phyloP scores from a whole-genome alignment of 2,888 invertebrate species.

The Baronia brevicornis region DNA sequence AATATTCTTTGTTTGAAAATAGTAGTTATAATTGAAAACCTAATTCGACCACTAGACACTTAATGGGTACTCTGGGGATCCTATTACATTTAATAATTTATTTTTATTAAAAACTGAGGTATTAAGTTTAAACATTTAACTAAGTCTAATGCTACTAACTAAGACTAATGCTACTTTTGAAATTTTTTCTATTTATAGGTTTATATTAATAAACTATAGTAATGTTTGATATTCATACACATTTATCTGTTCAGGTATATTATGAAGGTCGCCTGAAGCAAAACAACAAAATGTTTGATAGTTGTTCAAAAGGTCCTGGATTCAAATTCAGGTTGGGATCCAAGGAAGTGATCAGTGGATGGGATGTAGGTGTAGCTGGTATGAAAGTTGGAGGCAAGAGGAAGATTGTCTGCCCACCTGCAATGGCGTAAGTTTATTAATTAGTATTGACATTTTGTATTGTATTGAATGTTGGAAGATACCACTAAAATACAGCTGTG shows the following conservation, averaged over 20 bases:
- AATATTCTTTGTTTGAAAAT: too few species aligned
- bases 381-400: slow-evolving; percentile 97
- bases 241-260: slow-evolving; percentile 76
- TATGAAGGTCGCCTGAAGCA: slow-evolving; percentile 88
- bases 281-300: slow-evolving; percentile 92
- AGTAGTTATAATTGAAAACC: too few species aligned
- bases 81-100: too few species aligned
- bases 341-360: slow-evolving; percentile 92
- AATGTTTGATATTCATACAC: too few species aligned
- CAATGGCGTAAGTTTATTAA: slow-evolving; percentile 83
- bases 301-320: slow-evolving; percentile 82
- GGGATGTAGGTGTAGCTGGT: slow-evolving; percentile 91
- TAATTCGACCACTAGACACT: too few species aligned
- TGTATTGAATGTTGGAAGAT: too few species aligned
- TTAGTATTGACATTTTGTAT: background rate
- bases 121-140: too few species aligned
- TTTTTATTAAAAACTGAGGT: too few species aligned
- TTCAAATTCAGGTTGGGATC: slow-evolving; percentile 90
- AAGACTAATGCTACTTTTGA: background rate
- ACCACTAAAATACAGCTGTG: too few species aligned
- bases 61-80: too few species aligned
- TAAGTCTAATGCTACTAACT: too few species aligned
- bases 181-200: background rate
- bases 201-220: too few species aligned
- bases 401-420: slow-evolving; percentile 87